These are phyloP conservation scores for Myripristis jacobus DNA, from an alignment of 2,797 vertebrate species.

Conservation along the genomic window DNA sequence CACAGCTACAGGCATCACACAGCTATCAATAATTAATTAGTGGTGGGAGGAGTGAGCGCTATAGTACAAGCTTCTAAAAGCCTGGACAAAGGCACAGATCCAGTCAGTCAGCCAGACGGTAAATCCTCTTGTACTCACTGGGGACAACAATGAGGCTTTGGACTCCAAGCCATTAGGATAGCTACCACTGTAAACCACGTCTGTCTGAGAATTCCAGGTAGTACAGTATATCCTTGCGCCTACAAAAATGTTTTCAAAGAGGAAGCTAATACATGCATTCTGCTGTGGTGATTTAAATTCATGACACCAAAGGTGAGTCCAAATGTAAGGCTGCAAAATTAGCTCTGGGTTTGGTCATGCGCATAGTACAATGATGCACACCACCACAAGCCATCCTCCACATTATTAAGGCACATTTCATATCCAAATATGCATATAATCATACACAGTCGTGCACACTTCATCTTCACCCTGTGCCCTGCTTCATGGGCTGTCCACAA, in stretches of 20 bases:
- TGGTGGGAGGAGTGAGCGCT: slow-evolving; percentile 35
- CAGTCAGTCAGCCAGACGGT: slow-evolving; percentile 63
- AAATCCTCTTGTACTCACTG: slow-evolving; percentile 53
- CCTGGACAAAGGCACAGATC: slow-evolving; percentile 38
- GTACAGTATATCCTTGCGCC: slow-evolving; percentile 25
- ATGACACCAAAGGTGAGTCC: slow-evolving; percentile 35
- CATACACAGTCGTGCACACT: neutral
- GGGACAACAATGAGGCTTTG: slow-evolving; percentile 39
- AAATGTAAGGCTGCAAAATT: slow-evolving; percentile 47
- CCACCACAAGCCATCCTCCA: slow-evolving; percentile 11
- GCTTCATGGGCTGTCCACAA: neutral
- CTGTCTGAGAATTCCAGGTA: slow-evolving; percentile 25
- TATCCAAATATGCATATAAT: slow-evolving; percentile 7
- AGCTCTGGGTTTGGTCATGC: slow-evolving; percentile 32
- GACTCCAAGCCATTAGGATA: slow-evolving; percentile 38
- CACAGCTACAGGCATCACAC: slow-evolving; percentile 21
- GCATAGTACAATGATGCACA: slow-evolving; percentile 31
- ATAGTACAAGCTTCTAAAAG: slow-evolving; percentile 41
- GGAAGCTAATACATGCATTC: slow-evolving; percentile 2
- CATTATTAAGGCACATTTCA: slow-evolving; percentile 15
- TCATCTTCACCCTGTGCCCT: slow-evolving; percentile 10
- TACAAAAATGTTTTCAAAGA: slow-evolving; percentile 10
- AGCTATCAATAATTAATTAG: slow-evolving; percentile 56
- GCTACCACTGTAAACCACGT: slow-evolving; percentile 44
- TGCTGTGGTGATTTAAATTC: slow-evolving; percentile 43